These are phyloP conservation scores for Heteropelma amictum DNA, from an alignment of 2,888 invertebrate species.

Conservation along the genomic window DNA sequence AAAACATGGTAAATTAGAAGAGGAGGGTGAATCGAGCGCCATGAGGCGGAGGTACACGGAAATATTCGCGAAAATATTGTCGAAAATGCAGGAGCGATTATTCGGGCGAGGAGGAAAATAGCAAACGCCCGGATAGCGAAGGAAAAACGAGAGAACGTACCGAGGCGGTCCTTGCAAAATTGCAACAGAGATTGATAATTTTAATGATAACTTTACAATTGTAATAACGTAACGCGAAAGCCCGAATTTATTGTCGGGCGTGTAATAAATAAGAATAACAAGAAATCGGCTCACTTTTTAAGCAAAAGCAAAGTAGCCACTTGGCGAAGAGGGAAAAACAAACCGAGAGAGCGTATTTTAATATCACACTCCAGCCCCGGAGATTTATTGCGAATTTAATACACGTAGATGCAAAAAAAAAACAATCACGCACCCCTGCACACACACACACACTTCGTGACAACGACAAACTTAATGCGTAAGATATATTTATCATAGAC, in stretches of 20 bases:
- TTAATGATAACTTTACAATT: conserved; percentile 17
- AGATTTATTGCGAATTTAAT: conserved; percentile 17
- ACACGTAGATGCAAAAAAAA: not conserved
- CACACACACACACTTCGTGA: conserved; percentile 43
- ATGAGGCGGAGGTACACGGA: not conserved
- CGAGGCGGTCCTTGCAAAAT: conserved; percentile 26
- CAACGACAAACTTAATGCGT: conserved; percentile 56
- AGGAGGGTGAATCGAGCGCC: not conserved
- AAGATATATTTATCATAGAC: conserved; percentile 18
- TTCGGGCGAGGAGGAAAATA: conserved; percentile 15
- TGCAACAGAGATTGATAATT: conserved; percentile 50
- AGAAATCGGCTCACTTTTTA: conserved; percentile 44
- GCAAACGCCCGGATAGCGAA: conserved; percentile 18
- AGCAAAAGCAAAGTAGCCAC: conserved; percentile 19
- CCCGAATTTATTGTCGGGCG: conserved; percentile 40
- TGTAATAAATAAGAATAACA: too few relatives aligned
- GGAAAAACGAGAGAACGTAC: not conserved
- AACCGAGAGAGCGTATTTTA: conserved; percentile 57
- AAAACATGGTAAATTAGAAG: conserved; percentile 73
- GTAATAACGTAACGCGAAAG: conserved; percentile 38
- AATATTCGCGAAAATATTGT: conserved; percentile 7
- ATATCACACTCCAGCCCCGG: conserved; percentile 38
- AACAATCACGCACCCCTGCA: conserved; percentile 39
- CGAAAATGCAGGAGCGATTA: not conserved
- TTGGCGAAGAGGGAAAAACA: not conserved